Evolutionary conservation across 2,797 vertebrate genomes (phyloP), one percentile per base, ranked within the genome.

Genomic region (Muraenolepis orangiensis): DNA sequence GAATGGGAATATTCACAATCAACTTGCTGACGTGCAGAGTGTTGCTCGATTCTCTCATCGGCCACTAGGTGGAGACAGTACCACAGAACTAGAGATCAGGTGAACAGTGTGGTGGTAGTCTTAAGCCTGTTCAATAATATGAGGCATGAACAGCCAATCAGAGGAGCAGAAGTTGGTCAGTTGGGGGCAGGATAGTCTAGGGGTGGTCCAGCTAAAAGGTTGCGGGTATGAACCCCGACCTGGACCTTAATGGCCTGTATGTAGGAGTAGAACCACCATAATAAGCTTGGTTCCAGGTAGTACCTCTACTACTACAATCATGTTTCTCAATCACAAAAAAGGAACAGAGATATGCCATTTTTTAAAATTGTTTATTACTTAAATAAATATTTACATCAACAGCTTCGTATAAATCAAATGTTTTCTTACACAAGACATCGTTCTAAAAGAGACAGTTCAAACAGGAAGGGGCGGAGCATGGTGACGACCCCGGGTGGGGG

Each of bases 361-460:
- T 86, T 89, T 88, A 76, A 80, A 79, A 84, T 69, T 23, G 87
- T 92, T 92, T 93, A 89, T 89, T 91, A 90, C 88, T 93, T 91
- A 93, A 93, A 93, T 93, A 93, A 91, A 92, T 92, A 91, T 93
- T 91, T 93, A 93, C 92, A 92, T 87, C 57, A 87, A 91, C 88
- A 88, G 90, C 82, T 91, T 90, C 72, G 86, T 91, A 93, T 91
- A 92, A 92, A 93, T 91, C 91, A 90, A 89, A 87, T 86, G 78
- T 89, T 86, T 90, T 87, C 88, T 87, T 89, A 91, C 85, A 88
- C 78, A 20, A 70, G 74, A 90, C 88, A 82, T 88, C 57, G 83
- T 85, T 89, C 89, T 90, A 89, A 91, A 90, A 87, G 80, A 77
- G 80, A 87, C 75, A 38, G 81, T 69, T 85, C 81, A 69, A 82